Conservation (phyloP, 2,113 vertebrate species). For the Setophaga coronata region DNA sequence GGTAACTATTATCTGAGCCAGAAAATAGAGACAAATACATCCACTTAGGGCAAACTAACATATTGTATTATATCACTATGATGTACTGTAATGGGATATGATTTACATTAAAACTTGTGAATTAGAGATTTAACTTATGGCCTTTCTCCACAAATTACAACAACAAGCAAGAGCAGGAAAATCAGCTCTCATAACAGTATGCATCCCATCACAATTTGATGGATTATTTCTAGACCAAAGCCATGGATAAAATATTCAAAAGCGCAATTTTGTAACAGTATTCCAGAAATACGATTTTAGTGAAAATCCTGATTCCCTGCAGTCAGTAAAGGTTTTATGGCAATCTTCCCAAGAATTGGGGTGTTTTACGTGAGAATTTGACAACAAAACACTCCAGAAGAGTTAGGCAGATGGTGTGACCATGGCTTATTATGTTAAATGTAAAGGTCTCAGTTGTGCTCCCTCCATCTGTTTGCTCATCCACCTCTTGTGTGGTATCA, state of each 20-base stretch:
- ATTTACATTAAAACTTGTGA: constrained; percentile 71
- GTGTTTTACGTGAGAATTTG: not conserved
- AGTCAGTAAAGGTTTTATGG: not conserved
- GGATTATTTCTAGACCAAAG: constrained; percentile 43
- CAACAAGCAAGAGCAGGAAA: constrained; percentile 53
- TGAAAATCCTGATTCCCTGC: not conserved
- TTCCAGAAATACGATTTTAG: not conserved
- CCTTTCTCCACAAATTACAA: constrained; percentile 62
- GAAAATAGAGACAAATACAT: constrained; percentile 69
- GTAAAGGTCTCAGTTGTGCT: not conserved
- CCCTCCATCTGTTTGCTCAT: constrained; percentile 6
- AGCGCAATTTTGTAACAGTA: not conserved
- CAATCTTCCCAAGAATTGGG: not conserved
- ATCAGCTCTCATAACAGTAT: constrained; percentile 49
- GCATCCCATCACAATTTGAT: constrained; percentile 28
- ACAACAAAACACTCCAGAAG: not conserved
- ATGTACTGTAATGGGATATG: constrained; percentile 62
- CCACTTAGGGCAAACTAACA: constrained; percentile 70
- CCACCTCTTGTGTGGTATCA: not conserved
- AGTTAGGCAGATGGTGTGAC: not conserved
- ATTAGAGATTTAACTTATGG: constrained; percentile 70
- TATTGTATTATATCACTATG: constrained; percentile 68
- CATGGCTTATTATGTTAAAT: not conserved
- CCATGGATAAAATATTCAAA: not conserved
- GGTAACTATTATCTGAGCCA: constrained; percentile 75